Percentiles rank a stretch among this genome's conserved stretches.
Evolutionary conservation across 2,797 vertebrate species (phyloP).

Genomic region (Ibycter americanus): DNA sequence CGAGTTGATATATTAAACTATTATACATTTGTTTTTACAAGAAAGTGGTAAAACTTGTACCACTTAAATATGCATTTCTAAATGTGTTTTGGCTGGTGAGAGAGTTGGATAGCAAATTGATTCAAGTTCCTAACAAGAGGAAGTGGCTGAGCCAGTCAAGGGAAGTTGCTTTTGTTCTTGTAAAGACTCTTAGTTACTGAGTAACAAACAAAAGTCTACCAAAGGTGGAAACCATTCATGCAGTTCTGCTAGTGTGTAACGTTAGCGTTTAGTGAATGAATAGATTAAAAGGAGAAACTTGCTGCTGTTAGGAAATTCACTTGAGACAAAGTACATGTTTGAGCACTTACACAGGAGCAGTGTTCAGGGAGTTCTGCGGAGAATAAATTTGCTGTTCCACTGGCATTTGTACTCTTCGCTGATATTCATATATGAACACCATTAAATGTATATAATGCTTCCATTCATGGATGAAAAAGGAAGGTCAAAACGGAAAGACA

Average conservation of each 20-base stretch:
- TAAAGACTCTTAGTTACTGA: not conserved
- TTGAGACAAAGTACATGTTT: not conserved
- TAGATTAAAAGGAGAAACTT: not conserved
- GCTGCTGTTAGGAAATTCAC: not conserved
- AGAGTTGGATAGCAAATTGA: not conserved
- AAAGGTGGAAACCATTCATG: not conserved
- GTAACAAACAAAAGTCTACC: not conserved
- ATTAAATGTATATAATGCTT: constrained; percentile 7
- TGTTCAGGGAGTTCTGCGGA: not conserved
- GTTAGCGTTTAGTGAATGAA: not conserved
- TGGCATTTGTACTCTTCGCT: not conserved
- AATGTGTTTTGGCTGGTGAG: not conserved
- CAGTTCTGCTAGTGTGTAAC: not conserved
- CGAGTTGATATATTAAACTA: not conserved
- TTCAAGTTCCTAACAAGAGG: not conserved
- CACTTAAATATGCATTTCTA: not conserved
- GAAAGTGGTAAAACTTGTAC: not conserved
- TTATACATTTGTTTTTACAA: not conserved
- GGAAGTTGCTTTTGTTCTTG: constrained; percentile 20
- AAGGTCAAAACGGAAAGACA: not conserved
- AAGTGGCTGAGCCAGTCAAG: not conserved
- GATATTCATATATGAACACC: not conserved
- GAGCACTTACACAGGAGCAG: not conserved
- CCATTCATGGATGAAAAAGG: constrained; percentile 5
- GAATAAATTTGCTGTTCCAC: not conserved